Conservation (phyloP, 1,140 invertebrate genomes). For the Lordiphosa mommai region DNA sequence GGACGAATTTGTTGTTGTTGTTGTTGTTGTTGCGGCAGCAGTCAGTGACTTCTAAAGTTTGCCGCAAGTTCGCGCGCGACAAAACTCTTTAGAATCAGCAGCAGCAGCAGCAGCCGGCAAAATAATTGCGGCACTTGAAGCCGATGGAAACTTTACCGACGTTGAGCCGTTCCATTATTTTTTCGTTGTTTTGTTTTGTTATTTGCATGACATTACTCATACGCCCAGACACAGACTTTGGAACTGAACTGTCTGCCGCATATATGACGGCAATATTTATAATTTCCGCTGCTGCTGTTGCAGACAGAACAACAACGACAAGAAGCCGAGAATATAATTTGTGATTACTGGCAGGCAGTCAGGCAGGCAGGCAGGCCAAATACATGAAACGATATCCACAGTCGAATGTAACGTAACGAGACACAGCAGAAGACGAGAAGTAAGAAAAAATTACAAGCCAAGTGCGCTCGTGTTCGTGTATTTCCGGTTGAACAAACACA, state of each 20-base stretch:
- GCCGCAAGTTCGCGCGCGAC: slow-evolving; percentile 19
- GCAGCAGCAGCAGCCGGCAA: slow-evolving; percentile 55
- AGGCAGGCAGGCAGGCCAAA: slow-evolving; percentile 12
- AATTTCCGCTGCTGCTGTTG: slow-evolving; percentile 55
- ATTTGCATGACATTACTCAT: slow-evolving; percentile 38
- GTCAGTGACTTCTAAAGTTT: slow-evolving; percentile 57
- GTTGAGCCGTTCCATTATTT: slow-evolving; percentile 36
- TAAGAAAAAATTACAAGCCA: slow-evolving; percentile 55
- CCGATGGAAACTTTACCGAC: slow-evolving; percentile 45
- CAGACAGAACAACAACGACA: slow-evolving; percentile 47
- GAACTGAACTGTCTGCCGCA: slow-evolving; percentile 50
- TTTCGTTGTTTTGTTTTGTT: slow-evolving; percentile 20
- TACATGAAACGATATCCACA: slow-evolving; percentile 34
- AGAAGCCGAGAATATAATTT: slow-evolving; percentile 55
- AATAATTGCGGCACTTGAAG: slow-evolving; percentile 50
- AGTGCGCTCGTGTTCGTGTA: slow-evolving; percentile 77
- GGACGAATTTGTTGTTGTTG: slow-evolving; percentile 1
- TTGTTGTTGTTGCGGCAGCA: slow-evolving; percentile 17
- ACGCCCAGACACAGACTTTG: slow-evolving; percentile 32
- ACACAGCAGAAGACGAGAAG: slow-evolving; percentile 52
- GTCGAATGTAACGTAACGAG: slow-evolving; percentile 40
- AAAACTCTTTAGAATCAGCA: slow-evolving; percentile 47
- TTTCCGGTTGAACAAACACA: slow-evolving; percentile 79
- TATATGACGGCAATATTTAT: slow-evolving; percentile 72
- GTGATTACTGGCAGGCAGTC: slow-evolving; percentile 58